phyloP scores from a whole-genome alignment of 2,113 vertebrate species.

The Sebastes fasciatus region DNA sequence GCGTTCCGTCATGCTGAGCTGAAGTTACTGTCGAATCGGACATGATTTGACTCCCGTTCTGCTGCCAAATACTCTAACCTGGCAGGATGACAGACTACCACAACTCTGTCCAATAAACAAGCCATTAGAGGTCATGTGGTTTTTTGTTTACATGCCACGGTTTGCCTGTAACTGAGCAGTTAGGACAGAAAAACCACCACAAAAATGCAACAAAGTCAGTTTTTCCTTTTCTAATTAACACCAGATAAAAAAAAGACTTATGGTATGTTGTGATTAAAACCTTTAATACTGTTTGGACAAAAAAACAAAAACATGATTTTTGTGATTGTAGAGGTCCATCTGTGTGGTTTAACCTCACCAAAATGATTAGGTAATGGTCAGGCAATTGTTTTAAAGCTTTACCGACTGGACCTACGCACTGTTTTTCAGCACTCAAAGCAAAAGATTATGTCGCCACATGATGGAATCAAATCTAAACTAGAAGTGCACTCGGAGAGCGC shows the following conservation, averaged over 20 bases:
- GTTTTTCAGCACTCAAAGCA: neutral
- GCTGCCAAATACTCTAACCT: conserved; percentile 58
- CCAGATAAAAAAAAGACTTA: neutral
- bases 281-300: too few relatives aligned
- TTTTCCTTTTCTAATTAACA: neutral
- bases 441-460: neutral
- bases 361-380: neutral
- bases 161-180: conserved; percentile 9
- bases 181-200: neutral
- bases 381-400: neutral
- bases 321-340: neutral
- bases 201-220: neutral
- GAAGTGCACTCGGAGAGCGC: too few relatives aligned
- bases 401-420: neutral
- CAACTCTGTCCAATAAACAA: conserved; percentile 22
- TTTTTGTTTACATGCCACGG: conserved; percentile 22
- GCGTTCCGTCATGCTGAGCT: conserved; percentile 27
- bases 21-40: conserved; percentile 24
- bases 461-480: neutral
- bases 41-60: conserved; percentile 27
- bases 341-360: neutral
- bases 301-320: neutral
- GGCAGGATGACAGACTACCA: conserved; percentile 47
- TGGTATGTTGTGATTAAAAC: neutral
- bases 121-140: conserved; percentile 3